Base-by-base conservation (phyloP, 2,888 invertebrate species). In the Zygaena filipendulae region DNA sequence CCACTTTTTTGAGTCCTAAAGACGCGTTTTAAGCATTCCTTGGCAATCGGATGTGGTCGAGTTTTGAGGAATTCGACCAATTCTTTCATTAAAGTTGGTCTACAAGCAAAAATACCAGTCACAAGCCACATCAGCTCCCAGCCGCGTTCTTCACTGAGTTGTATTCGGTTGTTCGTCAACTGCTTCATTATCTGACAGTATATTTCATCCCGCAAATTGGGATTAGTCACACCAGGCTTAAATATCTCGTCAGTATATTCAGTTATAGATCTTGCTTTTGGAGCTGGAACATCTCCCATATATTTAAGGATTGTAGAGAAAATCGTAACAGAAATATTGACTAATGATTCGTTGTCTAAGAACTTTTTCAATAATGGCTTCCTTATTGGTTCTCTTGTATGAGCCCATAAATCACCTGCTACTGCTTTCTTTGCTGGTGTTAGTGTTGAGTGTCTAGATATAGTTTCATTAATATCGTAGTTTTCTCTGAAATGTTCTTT, bases 141-240 rank as follows among this genome's bases (percentile, higher is more conserved):
- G 1, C 95, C 96, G 32, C 92, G 82, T 59, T 95, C 94, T 61
- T 95, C 95, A 54, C 95, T 95, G 27, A 88, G 67, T 28, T 85
- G 84, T 54, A 90, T 89, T 39, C 88, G 84, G 62, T 97, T 97
- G 43, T 89, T 90, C 0, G 94, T 97, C 37, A 97, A 67, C 62
- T 97, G 97, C 53, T 95, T 92, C 87, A 97, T 92, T 35, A 97
- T 84, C 67, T 97, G 97, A 56, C 96, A 97, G 53, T 92, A 97
- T 13, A 94, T 80, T 71, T 97, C 97, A 58, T 97, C 97, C 27
- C 91, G 84, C 24, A 97, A 74, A 21, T 85, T 66, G 41, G 91
- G 87, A 46, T 91, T 85, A 47, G 86, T 84, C 10, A 95, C 61
- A 1, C 93, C 87, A 2, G 85, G 83, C 49, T 84, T 84, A 63